These are phyloP conservation scores for Agapostemon virescens DNA, from an alignment of 2,888 invertebrate species.

Conservation along the genomic window DNA sequence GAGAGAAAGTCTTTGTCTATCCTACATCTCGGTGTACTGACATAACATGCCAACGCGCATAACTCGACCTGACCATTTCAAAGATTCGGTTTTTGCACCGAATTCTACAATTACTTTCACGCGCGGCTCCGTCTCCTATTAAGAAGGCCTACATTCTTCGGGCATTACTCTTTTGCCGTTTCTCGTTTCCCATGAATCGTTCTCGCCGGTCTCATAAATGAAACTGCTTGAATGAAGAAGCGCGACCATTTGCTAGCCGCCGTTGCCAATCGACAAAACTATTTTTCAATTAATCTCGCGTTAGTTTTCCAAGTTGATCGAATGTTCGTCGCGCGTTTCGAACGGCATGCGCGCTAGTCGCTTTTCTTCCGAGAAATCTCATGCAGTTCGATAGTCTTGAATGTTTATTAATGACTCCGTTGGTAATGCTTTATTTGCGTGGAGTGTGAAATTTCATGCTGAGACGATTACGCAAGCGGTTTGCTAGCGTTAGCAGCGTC, in stretches of 20 bases:
- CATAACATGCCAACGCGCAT: slow-evolving; percentile 37
- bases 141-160: not conserved
- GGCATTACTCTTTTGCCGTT: not conserved
- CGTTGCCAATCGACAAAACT: not conserved
- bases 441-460: not conserved
- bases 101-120: slow-evolving; percentile 16
- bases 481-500: not conserved
- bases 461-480: not conserved
- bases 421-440: not conserved
- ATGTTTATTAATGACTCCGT: not conserved
- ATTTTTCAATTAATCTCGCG: not conserved
- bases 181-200: not conserved
- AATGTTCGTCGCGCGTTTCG: not conserved
- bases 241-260: not conserved
- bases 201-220: not conserved
- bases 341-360: not conserved
- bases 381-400: not conserved
- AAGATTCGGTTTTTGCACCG: slow-evolving; percentile 9
- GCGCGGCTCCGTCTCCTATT: too few species aligned
- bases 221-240: not conserved
- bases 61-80: slow-evolving; percentile 48
- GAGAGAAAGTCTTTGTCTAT: slow-evolving; percentile 71
- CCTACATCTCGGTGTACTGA: slow-evolving; percentile 58
- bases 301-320: not conserved
- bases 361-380: not conserved